These are phyloP conservation scores for Bergia sp. DNA, from an alignment of 92 coral and sea anemone species.

Conservation along the genomic window DNA sequence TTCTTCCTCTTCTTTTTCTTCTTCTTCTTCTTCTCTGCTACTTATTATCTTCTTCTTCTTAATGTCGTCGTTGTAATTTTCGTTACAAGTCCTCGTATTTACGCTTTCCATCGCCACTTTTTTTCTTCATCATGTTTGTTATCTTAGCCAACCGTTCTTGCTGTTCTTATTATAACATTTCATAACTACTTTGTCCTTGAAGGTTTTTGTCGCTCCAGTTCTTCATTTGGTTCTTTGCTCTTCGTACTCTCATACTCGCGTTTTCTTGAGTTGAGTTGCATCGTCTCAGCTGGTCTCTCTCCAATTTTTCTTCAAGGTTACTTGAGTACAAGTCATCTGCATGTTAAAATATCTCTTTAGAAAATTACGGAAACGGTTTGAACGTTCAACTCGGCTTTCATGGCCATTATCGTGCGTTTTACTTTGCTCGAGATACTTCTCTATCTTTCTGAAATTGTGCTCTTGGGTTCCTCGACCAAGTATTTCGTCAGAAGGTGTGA, in stretches of 20 bases:
- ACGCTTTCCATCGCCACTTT: background rate
- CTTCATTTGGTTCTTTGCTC: background rate
- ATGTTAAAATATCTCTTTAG: no score
- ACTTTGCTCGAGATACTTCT: background rate
- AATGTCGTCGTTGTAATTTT: no score
- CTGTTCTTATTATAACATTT: background rate
- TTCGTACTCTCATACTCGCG: background rate
- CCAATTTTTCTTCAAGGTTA: background rate
- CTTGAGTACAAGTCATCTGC: background rate
- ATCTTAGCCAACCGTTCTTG: background rate
- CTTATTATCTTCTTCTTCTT: no score
- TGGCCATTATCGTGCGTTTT: background rate
- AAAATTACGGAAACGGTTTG: background rate
- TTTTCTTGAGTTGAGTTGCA: background rate
- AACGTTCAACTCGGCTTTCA: background rate
- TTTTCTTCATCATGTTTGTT: background rate
- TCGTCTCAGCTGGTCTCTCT: no score
- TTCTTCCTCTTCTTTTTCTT: no score
- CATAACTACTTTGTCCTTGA: background rate
- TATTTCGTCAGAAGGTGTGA: background rate
- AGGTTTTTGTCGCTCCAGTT: background rate
- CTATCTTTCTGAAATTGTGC: background rate
- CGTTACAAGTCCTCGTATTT: background rate
- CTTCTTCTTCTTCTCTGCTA: no score
- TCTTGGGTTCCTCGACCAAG: background rate